Evolutionary conservation across 1,140 invertebrate species (phyloP), one percentile per base, ranked within the genome.

Genomic region (Camponotus vicinus): DNA sequence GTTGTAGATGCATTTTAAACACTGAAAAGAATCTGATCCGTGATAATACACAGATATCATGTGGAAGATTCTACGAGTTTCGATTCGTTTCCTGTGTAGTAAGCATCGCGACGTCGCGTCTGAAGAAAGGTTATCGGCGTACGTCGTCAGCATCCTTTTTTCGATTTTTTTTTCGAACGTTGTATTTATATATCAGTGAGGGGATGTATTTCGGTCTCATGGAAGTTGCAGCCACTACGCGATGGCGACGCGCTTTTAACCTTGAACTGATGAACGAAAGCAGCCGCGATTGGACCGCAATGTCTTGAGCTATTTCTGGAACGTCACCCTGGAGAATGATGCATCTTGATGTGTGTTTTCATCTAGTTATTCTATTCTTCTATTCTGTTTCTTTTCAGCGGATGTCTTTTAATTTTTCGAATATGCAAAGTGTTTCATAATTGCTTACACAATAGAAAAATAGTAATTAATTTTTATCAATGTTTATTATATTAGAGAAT

Each of bases 211-310:
- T 93, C 71, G 87, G 91, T 91, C 90, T 15, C 73, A 75, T 86
- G 76, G 82, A 88, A 87, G 87, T 85, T 88, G 88, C 78, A 85
- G 86, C 86, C 64, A 80, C 87, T 57, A 91, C 77, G 75, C 80
- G 86, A 57, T 88, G 84, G 79, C 88, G 90, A 90, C 89, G 87
- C 71, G 78, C 73, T 90, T 87, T 86, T 93, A 94, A 94, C 93
- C 93, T 94, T 94, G 93, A 94, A 94, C 93, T 92, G 92, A 91
- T 92, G 91, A 93, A 91, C 89, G 87, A 83, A 90, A 78, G 75
- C 89, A 87, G 77, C 66, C 61, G 86, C 82, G 77, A 90, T 86
- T 76, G 71, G 75, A 77, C 90, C 76, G 79, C 64, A 83, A 87
- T 86, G 86, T 90, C 88, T 90, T 88, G 66, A 87, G 89, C 86